A percentile compares a stretch with the other conserved stretches of the same genome.
phyloP scores from a whole-genome alignment of 2,888 invertebrate species.

The Branchipolynoe longqiensis region DNA sequence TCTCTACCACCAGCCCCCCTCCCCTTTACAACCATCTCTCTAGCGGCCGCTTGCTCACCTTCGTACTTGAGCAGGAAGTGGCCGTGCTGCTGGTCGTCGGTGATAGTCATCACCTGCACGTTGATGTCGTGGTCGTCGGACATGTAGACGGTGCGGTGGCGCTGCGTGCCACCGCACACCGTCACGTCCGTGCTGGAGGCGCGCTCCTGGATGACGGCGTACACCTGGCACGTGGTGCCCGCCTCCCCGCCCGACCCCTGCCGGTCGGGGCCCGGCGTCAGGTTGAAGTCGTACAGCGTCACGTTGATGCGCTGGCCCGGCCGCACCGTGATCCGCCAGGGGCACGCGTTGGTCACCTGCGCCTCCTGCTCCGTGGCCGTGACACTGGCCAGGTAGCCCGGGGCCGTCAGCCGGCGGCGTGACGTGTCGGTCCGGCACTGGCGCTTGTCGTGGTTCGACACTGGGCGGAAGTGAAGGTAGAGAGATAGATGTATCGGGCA shows the following conservation, averaged over 20 bases:
- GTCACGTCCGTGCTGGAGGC: slow-evolving; percentile 58
- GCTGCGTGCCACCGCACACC: slow-evolving; percentile 63
- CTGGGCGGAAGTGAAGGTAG: not conserved
- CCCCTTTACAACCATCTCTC: not conserved
- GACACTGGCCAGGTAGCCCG: slow-evolving; percentile 58
- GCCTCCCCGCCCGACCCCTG: not conserved
- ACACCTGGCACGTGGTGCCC: slow-evolving; percentile 57
- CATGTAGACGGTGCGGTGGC: slow-evolving; percentile 60
- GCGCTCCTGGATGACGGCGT: slow-evolving; percentile 55
- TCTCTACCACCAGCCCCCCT: not conserved
- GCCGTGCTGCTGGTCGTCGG: slow-evolving; percentile 21
- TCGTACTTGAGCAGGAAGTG: slow-evolving; percentile 62
- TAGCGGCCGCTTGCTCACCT: slow-evolving; percentile 48
- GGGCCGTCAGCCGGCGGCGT: not conserved
- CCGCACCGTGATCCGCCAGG: slow-evolving; percentile 57
- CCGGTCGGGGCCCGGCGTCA: not conserved
- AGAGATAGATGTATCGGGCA: too few relatives aligned
- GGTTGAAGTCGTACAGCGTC: slow-evolving; percentile 61
- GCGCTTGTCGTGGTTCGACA: slow-evolving; percentile 34
- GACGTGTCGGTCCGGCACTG: not conserved
- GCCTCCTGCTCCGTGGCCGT: slow-evolving; percentile 52
- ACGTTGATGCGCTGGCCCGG: slow-evolving; percentile 64
- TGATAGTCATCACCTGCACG: slow-evolving; percentile 55
- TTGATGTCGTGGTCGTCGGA: slow-evolving; percentile 58
- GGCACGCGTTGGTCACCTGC: slow-evolving; percentile 55